These are phyloP conservation scores for Centrocercus urophasianus DNA, from an alignment of 2,113 vertebrate species.

Conservation along the genomic window DNA sequence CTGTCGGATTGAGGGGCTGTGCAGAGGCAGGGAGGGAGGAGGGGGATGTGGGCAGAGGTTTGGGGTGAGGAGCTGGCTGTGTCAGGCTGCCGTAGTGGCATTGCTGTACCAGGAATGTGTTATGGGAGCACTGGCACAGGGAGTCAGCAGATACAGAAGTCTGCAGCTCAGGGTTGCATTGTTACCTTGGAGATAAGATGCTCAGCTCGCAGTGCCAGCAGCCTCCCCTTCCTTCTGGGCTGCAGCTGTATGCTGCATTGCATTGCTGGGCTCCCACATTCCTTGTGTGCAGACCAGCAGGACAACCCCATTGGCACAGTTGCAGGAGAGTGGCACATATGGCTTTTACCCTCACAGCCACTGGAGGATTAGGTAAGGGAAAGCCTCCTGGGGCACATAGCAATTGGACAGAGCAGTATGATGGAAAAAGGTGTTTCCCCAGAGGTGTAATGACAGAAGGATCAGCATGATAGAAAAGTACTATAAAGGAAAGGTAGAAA, in stretches of 20 bases:
- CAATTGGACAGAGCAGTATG: no score
- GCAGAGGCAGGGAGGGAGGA: neutral
- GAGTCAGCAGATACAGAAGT: slow-evolving; percentile 34
- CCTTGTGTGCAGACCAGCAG: no score
- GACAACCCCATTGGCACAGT: neutral
- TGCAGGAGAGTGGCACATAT: rapidly evolving
- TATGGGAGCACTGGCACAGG: neutral
- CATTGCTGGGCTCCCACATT: no score
- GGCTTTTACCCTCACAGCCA: neutral
- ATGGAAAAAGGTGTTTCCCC: no score
- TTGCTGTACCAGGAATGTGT: rapidly evolving
- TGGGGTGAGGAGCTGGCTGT: neutral
- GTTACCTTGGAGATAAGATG: slow-evolving; percentile 66
- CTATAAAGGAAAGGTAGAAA: no score
- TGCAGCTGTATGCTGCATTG: neutral
- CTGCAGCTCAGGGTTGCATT: slow-evolving; percentile 9
- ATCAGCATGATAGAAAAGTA: no score
- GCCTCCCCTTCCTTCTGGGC: neutral
- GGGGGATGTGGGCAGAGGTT: rapidly evolving
- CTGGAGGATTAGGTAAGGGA: neutral
- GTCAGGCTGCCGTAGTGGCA: rapidly evolving
- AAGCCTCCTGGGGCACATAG: no score
- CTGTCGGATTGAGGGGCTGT: neutral
- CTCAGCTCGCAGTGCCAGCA: neutral
- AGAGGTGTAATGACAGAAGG: no score